Conservation (phyloP, 2,888 invertebrate species). For the Eulithis prunata region DNA sequence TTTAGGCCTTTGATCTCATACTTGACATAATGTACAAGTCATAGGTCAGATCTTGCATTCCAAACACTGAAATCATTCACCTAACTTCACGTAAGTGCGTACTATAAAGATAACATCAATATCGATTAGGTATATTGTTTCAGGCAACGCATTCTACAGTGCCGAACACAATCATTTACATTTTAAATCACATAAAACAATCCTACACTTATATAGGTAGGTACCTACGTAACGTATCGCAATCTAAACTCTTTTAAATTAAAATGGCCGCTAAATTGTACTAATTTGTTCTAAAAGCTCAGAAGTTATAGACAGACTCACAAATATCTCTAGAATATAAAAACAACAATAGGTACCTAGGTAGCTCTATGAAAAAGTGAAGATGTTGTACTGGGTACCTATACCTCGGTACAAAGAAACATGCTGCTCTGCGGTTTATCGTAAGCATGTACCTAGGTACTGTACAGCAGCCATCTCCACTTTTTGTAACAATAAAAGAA, state of each 20-base stretch:
- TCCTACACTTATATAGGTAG: background rate
- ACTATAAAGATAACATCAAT: conserved; percentile 19
- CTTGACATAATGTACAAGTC: conserved; percentile 7
- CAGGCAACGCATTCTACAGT: conserved; percentile 11
- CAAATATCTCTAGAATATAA: background rate
- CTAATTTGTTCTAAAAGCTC: conserved; percentile 33
- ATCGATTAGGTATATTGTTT: background rate
- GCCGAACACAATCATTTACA: conserved; percentile 13
- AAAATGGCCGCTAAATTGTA: conserved; percentile 37
- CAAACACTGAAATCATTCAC: conserved; percentile 14
- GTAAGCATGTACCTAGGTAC: too few species aligned
- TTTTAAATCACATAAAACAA: conserved; percentile 18
- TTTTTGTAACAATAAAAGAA: too few species aligned
- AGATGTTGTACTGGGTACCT: background rate
- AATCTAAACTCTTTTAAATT: conserved; percentile 28
- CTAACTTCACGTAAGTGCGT: conserved; percentile 4
- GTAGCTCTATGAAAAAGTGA: background rate
- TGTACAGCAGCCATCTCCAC: too few species aligned
- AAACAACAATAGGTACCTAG: conserved; percentile 2
- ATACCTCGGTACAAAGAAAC: conserved; percentile 9
- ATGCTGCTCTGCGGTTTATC: too few species aligned
- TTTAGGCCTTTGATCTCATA: conserved; percentile 24
- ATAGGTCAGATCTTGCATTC: background rate
- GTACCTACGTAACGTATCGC: background rate
- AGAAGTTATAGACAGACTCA: conserved; percentile 9